These are phyloP conservation scores for Psophia crepitans DNA, from an alignment of 2,113 vertebrate genomes.

Conservation along the genomic window DNA sequence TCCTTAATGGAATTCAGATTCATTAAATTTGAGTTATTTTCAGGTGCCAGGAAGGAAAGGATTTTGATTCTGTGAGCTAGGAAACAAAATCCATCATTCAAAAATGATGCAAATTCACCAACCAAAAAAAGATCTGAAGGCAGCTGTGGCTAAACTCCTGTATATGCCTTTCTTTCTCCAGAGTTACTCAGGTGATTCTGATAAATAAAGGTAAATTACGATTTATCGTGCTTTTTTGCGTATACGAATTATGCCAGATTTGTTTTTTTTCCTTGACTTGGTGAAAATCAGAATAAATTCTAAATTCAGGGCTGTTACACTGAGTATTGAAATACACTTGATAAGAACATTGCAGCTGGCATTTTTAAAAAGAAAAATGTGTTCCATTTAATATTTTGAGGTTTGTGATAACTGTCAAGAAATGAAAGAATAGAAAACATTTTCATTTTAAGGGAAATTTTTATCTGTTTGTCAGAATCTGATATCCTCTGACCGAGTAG, in stretches of 20 bases:
- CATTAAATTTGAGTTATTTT: neutral
- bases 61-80: neutral
- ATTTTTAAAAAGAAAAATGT: neutral
- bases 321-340: neutral
- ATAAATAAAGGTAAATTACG: neutral
- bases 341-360: neutral
- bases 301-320: neutral
- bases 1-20: neutral
- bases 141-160: neutral
- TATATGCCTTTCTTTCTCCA: neutral
- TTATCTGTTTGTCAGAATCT: neutral
- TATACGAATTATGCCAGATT: neutral
- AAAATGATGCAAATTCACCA: neutral
- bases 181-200: neutral
- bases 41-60: neutral
- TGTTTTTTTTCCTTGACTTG: neutral
- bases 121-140: neutral
- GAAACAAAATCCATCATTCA: neutral
- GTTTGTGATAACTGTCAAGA: neutral
- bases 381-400: neutral
- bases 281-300: neutral
- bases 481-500: neutral
- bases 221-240: neutral
- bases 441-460: neutral
- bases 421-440: neutral